Evolutionary conservation across 2,888 invertebrate genomes (phyloP), one percentile per base, ranked within the genome.

Genomic region (Lycia hirtaria): DNA sequence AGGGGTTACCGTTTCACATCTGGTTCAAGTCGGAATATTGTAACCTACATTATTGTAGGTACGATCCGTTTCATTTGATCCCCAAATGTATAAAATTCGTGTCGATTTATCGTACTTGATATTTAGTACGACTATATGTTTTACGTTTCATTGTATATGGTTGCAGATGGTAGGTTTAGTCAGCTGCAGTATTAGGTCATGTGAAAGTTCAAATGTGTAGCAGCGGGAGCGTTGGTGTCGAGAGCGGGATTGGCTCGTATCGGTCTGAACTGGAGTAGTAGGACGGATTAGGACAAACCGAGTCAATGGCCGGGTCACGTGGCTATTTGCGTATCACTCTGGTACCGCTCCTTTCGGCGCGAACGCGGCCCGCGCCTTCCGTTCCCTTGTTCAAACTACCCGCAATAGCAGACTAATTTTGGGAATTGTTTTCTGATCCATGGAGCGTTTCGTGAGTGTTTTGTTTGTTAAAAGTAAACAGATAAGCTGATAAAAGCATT

Each of bases 271-370:
- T 91, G 83, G 91, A 92, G 87, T 91, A 92, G 91, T 92, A 82
- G 91, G 89, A 85, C 91, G 89, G 90, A 87, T 92, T 89, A 91
- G 91, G 90, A 89, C 86, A 87, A 89, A 86, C 85, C 87, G 86
- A 91, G 91, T 92, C 92, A 91, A 91, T 83, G 92, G 89, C 92
- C 92, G 92, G 91, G 91, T 91, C 91, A 90, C 84, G 80, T 77
- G 78, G 86, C 87, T 91, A 91, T 92, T 91, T 92, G 82, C 80
- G 88, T 87, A 79, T 81, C 71, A 79, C 80, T 80, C 77, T 77
- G 80, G 88, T 87, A 79, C 81, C 71, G 78, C 80, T 80, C 77
- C 78, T 78, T 75, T 77, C 75, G 72, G 73, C 76, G 68, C 67
- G 57, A 59, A 56, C 69, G 73, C 75, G 69, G 73, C 75, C 75